phyloP scores from a whole-genome alignment of 1,140 invertebrate species.

The Zaprionus camerounensis region DNA sequence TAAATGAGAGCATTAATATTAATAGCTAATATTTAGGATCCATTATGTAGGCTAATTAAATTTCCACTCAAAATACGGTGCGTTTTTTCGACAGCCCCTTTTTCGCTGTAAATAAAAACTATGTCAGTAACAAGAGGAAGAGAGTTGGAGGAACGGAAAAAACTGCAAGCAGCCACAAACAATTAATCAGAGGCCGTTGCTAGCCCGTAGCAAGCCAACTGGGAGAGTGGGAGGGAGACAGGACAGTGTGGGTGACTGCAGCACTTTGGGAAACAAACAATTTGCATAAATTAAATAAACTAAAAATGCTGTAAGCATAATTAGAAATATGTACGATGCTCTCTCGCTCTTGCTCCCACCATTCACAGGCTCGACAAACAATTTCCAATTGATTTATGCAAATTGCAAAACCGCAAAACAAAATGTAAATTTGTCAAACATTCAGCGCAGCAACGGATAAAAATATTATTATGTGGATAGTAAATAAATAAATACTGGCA shows the following conservation, averaged over 20 bases:
- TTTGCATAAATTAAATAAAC: constrained; percentile 77
- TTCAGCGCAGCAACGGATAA: constrained; percentile 29
- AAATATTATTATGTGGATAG: constrained; percentile 20
- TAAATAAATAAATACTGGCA: constrained; percentile 63
- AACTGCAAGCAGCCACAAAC: constrained; percentile 54
- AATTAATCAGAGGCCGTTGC: constrained; percentile 70
- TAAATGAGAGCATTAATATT: constrained; percentile 72
- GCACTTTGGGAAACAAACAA: constrained; percentile 45
- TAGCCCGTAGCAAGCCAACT: too few relatives aligned
- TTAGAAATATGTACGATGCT: constrained; percentile 71
- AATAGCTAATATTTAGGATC: constrained; percentile 69
- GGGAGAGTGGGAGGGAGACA: background rate
- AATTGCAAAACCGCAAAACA: constrained; percentile 71
- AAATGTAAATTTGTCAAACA: constrained; percentile 64
- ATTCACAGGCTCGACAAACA: constrained; percentile 17
- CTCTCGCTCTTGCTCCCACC: background rate
- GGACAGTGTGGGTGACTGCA: background rate
- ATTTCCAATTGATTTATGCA: constrained; percentile 78
- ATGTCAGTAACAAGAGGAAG: background rate
- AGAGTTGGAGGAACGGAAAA: constrained; percentile 26
- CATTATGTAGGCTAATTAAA: constrained; percentile 75
- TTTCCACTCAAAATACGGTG: constrained; percentile 69
- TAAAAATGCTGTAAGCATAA: constrained; percentile 75
- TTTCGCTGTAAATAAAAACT: constrained; percentile 10
- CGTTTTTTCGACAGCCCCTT: constrained; percentile 21